A percentile compares a stretch with the other conserved stretches of the same genome.
These are phyloP conservation scores for Vollenhovia emeryi DNA, from an alignment of 1,140 invertebrate species.

Conservation along the genomic window DNA sequence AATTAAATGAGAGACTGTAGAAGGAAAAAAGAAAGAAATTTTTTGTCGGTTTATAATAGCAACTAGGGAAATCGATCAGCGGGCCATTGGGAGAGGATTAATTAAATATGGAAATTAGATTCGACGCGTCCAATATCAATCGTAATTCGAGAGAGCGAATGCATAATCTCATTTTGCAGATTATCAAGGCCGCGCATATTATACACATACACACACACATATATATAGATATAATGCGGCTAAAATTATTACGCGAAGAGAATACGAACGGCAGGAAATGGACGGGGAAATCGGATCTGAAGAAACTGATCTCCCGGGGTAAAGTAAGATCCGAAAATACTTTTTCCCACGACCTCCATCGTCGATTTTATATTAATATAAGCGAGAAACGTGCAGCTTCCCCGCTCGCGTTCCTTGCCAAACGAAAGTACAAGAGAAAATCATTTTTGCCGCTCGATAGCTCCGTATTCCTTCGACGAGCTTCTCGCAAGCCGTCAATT, in stretches of 20 bases:
- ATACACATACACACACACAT: too few relatives aligned
- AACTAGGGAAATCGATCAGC: conserved; percentile 22
- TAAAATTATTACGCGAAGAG: neutral
- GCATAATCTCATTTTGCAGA: neutral
- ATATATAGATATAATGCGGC: neutral
- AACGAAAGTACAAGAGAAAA: neutral
- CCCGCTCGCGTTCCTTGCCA: too few relatives aligned
- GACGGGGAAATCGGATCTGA: neutral
- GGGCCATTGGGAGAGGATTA: neutral
- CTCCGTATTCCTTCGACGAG: neutral
- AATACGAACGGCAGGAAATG: neutral
- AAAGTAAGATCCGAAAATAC: neutral
- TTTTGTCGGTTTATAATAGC: neutral
- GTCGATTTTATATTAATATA: neutral
- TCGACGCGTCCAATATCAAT: conserved; percentile 3
- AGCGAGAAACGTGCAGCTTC: too few relatives aligned
- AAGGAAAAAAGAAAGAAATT: conserved; percentile 25
- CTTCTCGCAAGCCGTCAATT: conserved; percentile 31
- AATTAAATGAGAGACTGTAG: neutral
- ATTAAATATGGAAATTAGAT: conserved; percentile 43
- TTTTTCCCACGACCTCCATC: too few relatives aligned
- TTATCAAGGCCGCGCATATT: neutral
- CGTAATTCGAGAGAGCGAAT: neutral
- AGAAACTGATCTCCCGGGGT: neutral
- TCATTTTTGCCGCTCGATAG: neutral